These are phyloP conservation scores for Leptopterna dolabrata DNA, from an alignment of 2,888 invertebrate species.

Conservation along the genomic window DNA sequence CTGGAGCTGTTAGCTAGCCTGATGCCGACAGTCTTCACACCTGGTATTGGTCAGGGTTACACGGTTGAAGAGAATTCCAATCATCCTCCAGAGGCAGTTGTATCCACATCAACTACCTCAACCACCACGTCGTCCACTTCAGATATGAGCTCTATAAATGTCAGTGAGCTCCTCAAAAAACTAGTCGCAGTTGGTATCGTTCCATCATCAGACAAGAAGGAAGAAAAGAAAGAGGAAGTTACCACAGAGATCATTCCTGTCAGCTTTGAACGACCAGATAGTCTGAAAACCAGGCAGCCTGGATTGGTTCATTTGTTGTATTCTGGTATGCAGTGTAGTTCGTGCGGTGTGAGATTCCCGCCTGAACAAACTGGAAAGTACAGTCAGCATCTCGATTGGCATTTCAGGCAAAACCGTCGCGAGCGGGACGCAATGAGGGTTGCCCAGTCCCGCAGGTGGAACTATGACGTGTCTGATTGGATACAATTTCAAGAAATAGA, in stretches of 20 bases:
- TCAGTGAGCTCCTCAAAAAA: conserved; percentile 86
- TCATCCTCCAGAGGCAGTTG: conserved; percentile 47
- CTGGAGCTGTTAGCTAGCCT: conserved; percentile 76
- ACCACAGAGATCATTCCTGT: conserved; percentile 71
- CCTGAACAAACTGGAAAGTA: conserved; percentile 90
- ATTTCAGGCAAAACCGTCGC: conserved; percentile 92
- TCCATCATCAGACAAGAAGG: conserved; percentile 64
- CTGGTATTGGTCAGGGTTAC: conserved; percentile 67
- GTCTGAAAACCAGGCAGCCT: conserved; percentile 81
- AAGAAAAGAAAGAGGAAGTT: conserved; percentile 59
- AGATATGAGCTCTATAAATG: conserved; percentile 71
- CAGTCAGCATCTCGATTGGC: conserved; percentile 98
- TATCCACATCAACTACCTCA: not conserved
- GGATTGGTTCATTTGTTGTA: conserved; percentile 70
- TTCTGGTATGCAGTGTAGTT: conserved; percentile 94
- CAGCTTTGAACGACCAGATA: conserved; percentile 77
- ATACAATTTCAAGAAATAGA: conserved; percentile 94
- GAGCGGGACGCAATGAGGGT: conserved; percentile 87
- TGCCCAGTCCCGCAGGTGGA: conserved; percentile 89
- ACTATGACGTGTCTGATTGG: conserved; percentile 91
- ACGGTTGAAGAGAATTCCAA: conserved; percentile 66
- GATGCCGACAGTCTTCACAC: conserved; percentile 73
- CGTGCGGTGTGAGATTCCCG: conserved; percentile 94
- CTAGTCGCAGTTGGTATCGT: conserved; percentile 88
- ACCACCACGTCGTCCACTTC: not conserved